Base-by-base conservation (phyloP, 2,888 invertebrate species). In the Helleia helle region DNA sequence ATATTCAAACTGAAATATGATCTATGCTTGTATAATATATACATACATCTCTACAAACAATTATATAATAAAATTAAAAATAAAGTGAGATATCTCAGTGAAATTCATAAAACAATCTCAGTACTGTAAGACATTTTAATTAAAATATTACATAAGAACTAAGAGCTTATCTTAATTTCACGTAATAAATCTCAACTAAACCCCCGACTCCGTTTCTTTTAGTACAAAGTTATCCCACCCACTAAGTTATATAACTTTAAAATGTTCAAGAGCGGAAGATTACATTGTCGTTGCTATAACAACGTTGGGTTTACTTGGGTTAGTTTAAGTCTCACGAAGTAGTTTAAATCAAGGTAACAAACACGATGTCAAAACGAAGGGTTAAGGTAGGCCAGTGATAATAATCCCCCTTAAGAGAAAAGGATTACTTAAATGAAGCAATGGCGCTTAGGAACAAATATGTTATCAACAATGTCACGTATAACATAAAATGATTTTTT, bases 351-450 rank as follows among this genome's bases (percentile, higher is more conserved):
- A 60, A 58, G 58, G 57, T 56, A 59, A 62, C 65, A 63, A n/a
- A n/a, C n/a, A 64, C 62, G 58, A 55, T 61, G 70, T 71, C 69
- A 73, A 62, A 62, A 64, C 63, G 62, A 58, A 65, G 67, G 63
- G 59, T 71, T 70, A 65, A 68, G 68, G 68, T 62, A 65, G 63
- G 68, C 71, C 69, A 63, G 47, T 42, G 48, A 48, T 54, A 44
- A 68, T 79, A 79, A 80, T 75, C 76, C 76, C 63, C 74, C 73
- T 76, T 74, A 71, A 65, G 58, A 63, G 63, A 58, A 55, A 63
- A 59, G 74, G 77, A 75, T 79, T 79, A 77, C 67, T 60, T 54
- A 59, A n/a, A n/a, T n/a, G n/a, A 71, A 66, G 71, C 71, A 71
- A 75, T 69, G 68, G 67, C 57, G 56, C 62, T 55, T 56, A n/a